Conservation (phyloP, 2,888 invertebrate species). For the Rhagonycha lutea region DNA sequence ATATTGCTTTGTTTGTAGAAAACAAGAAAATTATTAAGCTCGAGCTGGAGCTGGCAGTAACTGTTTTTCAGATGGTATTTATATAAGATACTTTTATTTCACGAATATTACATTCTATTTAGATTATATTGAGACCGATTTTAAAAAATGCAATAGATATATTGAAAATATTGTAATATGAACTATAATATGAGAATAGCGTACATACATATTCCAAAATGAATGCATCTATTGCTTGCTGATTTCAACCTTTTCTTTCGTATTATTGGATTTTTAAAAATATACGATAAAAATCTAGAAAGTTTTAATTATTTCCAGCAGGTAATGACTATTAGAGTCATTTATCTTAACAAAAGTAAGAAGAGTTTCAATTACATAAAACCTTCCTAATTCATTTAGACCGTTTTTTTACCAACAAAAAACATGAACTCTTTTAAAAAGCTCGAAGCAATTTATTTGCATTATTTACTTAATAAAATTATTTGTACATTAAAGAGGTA, state of each 20-base stretch:
- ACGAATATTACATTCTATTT: conserved; percentile 17
- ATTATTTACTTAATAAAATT: background rate
- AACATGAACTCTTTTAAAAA: conserved; percentile 15
- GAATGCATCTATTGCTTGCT: conserved; percentile 8
- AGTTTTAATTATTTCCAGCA: conserved; percentile 25
- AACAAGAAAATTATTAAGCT: conserved; percentile 27
- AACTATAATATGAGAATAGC: too few species aligned
- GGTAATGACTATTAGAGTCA: conserved; percentile 18
- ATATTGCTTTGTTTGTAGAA: conserved; percentile 22
- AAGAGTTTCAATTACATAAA: conserved; percentile 23
- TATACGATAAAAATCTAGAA: conserved; percentile 19
- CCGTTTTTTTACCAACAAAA: background rate
- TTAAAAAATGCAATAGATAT: background rate
- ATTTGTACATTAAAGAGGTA: background rate
- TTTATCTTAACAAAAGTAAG: conserved; percentile 22
- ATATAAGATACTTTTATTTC: conserved; percentile 15
- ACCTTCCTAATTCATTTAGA: conserved; percentile 18
- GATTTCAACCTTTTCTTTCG: background rate
- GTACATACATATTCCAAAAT: background rate
- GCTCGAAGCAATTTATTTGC: background rate
- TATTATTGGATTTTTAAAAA: background rate
- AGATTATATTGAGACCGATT: background rate
- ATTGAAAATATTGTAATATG: too few species aligned
- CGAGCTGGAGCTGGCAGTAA: conserved; percentile 25
- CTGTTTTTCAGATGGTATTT: conserved; percentile 25